A percentile compares a stretch with the other conserved stretches of the same genome.
Evolutionary conservation across 1,140 invertebrate genomes (phyloP).

Genomic region (Hyles euphorbiae): DNA sequence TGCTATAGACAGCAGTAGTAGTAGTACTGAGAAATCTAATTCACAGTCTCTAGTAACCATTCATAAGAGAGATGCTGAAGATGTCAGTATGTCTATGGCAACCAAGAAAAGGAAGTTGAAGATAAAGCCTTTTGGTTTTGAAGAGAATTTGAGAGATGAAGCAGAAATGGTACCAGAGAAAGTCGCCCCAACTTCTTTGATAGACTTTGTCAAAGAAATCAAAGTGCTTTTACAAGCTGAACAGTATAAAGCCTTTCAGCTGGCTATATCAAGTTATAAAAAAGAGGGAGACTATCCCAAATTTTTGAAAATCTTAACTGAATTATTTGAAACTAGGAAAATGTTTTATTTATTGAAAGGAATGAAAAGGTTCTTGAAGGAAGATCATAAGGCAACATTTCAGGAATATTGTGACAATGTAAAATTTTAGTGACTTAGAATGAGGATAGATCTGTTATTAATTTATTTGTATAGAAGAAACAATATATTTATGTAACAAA

Average conservation of each 20-base stretch:
- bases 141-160: conserved; percentile 38
- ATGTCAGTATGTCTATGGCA: conserved; percentile 25
- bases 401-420: conserved; percentile 73
- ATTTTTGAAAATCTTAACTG: conserved; percentile 71
- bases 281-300: conserved; percentile 72
- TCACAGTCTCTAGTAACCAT: conserved; percentile 47
- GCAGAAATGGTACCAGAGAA: conserved; percentile 32
- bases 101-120: conserved; percentile 76
- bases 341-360: conserved; percentile 78
- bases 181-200: conserved; percentile 56
- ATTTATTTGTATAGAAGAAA: too few species aligned
- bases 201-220: conserved; percentile 75
- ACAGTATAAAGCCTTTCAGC: conserved; percentile 77
- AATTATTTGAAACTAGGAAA: conserved; percentile 72
- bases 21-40: conserved; percentile 37
- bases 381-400: conserved; percentile 74
- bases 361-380: conserved; percentile 77
- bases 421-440: conserved; percentile 22
- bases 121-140: conserved; percentile 72
- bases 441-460: too few species aligned
- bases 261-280: conserved; percentile 77
- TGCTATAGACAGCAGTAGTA: conserved; percentile 65
- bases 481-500: conserved; percentile 16
- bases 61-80: conserved; percentile 52
- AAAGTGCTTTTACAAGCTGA: conserved; percentile 72